These are phyloP conservation scores for Philopotamus ludificatus DNA, from an alignment of 1,140 invertebrate species.

Conservation along the genomic window DNA sequence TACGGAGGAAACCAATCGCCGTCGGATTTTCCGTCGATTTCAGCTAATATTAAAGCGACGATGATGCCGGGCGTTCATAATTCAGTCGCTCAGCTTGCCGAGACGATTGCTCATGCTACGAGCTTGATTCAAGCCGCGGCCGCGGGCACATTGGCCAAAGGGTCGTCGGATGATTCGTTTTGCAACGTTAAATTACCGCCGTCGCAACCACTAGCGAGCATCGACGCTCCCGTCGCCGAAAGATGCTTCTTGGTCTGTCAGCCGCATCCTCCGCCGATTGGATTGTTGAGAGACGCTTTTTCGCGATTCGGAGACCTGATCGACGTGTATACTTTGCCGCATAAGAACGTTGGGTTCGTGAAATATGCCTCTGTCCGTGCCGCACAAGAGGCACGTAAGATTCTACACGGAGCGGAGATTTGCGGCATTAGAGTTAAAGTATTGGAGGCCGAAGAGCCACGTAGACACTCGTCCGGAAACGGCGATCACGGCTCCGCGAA, in stretches of 20 bases:
- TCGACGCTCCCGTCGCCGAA: conserved; percentile 60
- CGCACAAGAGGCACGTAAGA: conserved; percentile 74
- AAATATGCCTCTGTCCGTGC: conserved; percentile 79
- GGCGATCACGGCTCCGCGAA: conserved; percentile 17
- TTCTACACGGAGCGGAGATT: conserved; percentile 78
- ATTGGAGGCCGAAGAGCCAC: conserved; percentile 78
- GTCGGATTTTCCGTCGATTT: not conserved
- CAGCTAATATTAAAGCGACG: conserved; percentile 15
- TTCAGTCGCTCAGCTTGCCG: conserved; percentile 63
- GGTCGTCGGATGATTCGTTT: conserved; percentile 47
- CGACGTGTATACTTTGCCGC: conserved; percentile 84
- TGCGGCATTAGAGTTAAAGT: conserved; percentile 83
- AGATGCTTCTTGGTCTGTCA: conserved; percentile 77
- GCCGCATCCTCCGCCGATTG: conserved; percentile 74
- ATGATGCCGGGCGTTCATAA: conserved; percentile 29
- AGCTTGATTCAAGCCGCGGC: conserved; percentile 68
- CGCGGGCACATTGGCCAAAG: conserved; percentile 23
- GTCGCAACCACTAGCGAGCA: conserved; percentile 69
- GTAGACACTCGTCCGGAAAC: conserved; percentile 6
- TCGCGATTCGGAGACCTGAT: conserved; percentile 91
- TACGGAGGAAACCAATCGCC: conserved; percentile 24
- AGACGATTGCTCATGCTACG: conserved; percentile 70
- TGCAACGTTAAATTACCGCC: conserved; percentile 70
- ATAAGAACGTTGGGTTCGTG: conserved; percentile 89
- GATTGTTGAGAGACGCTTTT: conserved; percentile 85